Evolutionary conservation across 2,888 invertebrate species (phyloP), one percentile per base, ranked within the genome.

Genomic region (Enchytraeus crypticus): DNA sequence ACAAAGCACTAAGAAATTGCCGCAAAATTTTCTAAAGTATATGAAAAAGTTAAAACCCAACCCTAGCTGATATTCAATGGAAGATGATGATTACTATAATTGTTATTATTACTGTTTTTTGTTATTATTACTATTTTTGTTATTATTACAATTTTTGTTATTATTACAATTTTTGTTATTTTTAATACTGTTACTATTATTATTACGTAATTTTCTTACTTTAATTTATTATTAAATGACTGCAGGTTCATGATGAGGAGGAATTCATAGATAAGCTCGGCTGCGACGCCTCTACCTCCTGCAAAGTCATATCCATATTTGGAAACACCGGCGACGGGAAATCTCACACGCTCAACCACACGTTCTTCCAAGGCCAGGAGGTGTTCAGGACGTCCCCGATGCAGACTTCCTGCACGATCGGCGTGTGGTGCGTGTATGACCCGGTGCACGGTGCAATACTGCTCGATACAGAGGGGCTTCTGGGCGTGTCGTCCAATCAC

Each of bases 251-350:
- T n/a, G 64, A 68, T 68, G 71, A 70, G 47, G 71, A 72, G 26
- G 78, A 78, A 18, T 80, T 80, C 65, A 58, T 73, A 3, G 62
- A 69, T 27, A 74, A 74, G 57, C 68, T 80, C 3, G 73, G 71
- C 23, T 79, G 78, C 71, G 71, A 71, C n/a, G 65, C 62, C 27
- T 67, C 72, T 55, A 69, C 68, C 27, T 56, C 63, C 23, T 84
- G 89, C 18, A 89, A 89, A 80, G 88, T 69, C 21, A 84, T 89
- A 0, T 87, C 89, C 14, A 88, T 90, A 72, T 88, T 89, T 79
- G 90, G 90, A 2, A 89, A 88, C 72, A 88, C 88, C 0, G 89
- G 89, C 0, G 89, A 88, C 79, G 89, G 89, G 1, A 89, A 89
- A 78, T 88, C 88, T 2, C 84, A 86, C 72, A 88, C 88, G 0